Evolutionary conservation across 2,797 vertebrate genomes (phyloP).

Genomic region (Poecilia wingei): DNA sequence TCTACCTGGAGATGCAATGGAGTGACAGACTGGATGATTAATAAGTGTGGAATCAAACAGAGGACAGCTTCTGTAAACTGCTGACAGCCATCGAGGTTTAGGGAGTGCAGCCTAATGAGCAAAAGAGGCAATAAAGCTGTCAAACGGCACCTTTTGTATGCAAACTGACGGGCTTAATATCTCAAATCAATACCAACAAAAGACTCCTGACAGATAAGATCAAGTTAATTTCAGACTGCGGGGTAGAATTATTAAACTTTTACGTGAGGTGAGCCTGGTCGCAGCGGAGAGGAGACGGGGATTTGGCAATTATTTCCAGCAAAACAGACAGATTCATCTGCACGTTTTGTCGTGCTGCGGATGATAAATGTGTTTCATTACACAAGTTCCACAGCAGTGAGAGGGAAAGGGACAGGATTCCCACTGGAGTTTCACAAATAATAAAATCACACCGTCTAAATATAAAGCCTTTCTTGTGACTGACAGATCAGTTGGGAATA

Average conservation of each 20-base stretch:
- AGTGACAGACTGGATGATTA: constrained; percentile 59
- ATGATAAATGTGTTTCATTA: constrained; percentile 86
- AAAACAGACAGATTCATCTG: constrained; percentile 75
- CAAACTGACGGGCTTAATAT: constrained; percentile 77
- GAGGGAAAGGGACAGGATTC: constrained; percentile 58
- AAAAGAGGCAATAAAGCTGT: constrained; percentile 71
- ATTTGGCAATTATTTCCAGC: constrained; percentile 73
- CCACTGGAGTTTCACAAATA: constrained; percentile 68
- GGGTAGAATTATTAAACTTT: constrained; percentile 79
- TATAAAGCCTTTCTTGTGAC: constrained; percentile 76
- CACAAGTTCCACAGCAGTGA: constrained; percentile 58
- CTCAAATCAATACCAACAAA: constrained; percentile 80
- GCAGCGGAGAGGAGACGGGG: constrained; percentile 32
- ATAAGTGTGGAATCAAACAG: constrained; percentile 44
- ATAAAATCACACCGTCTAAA: constrained; percentile 72
- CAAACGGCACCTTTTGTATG: constrained; percentile 59
- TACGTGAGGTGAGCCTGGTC: constrained; percentile 49
- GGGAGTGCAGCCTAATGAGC: constrained; percentile 58
- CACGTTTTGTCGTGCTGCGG: constrained; percentile 60
- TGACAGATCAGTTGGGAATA: constrained; percentile 65
- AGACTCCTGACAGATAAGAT: constrained; percentile 79
- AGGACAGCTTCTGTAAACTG: constrained; percentile 28
- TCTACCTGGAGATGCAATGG: constrained; percentile 42
- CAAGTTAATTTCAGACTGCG: constrained; percentile 78
- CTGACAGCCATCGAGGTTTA: constrained; percentile 35